Evolutionary conservation across 1,140 invertebrate genomes (phyloP), one percentile per base, ranked within the genome.

Genomic region (Anadara kagoshimensis): DNA sequence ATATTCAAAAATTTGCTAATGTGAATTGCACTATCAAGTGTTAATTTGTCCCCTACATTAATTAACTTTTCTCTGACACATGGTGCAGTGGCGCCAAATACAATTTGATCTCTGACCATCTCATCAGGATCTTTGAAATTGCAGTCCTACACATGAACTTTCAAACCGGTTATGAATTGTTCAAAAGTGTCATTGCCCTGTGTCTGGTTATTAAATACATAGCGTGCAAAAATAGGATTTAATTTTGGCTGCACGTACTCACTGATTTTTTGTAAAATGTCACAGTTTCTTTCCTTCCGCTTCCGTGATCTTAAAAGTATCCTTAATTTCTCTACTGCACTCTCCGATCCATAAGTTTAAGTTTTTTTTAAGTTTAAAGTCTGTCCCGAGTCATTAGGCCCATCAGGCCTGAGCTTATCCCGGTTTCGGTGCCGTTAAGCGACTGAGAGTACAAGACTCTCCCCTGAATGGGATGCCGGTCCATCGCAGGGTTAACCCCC

Each of bases 51-150:
- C 12, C 78, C 65, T 72, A 77, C 64, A 16, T 77, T 76, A 7
- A 76, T 79, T 14, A 79, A 54, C 57, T 77, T 79, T 59, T 77
- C 75, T 41, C 71, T 26, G 7, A 76, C 68, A 49, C 61, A 72
- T 7, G 53, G 16, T 18, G 71, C 74, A 22, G 47, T 41, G 7
- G 65, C 70, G 5, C 74, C 67, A 65, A 79, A 76, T n/a, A 79
- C 74, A 24, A 75, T 67, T 5, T 68, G 22, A 47, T 79, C 67
- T 43, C 74, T 12, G 16, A 70, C 63, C 69, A 75, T 75, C 43
- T 75, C 65, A 36, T 78, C 65, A 24, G 18, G 16, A 14, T 62
- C 57, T 18, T 16, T 26, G 43, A 62, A 79, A n/a, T 44, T 29
- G 36, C 78, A 79, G 26, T 74, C 77, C 51, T 58, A 59, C 8